Conservation (phyloP, 2,113 vertebrate species). For the Sapayoa aenigma region DNA sequence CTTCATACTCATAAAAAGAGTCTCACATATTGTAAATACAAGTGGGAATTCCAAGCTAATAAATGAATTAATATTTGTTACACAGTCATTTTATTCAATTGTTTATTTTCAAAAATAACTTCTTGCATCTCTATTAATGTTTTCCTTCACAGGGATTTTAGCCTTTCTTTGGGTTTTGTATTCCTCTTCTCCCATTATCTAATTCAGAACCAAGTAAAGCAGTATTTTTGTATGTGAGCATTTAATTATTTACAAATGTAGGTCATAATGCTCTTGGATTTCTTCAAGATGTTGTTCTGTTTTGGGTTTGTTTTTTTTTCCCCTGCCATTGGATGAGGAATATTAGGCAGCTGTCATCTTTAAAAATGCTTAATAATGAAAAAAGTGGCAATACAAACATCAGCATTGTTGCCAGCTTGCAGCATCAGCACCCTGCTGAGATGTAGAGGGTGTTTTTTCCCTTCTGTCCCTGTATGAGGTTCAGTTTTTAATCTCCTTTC, state of each 20-base stretch:
- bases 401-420: not conserved
- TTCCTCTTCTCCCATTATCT: not conserved
- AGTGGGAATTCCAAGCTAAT: not conserved
- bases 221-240: not conserved
- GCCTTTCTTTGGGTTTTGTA: not conserved
- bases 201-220: not conserved
- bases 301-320: not conserved
- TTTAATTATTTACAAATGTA: not conserved
- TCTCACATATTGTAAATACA: not conserved
- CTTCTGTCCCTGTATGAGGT: not conserved
- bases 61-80: not conserved
- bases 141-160: not conserved
- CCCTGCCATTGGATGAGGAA: not conserved
- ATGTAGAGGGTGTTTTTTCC: not conserved
- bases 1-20: not conserved
- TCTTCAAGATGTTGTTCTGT: not conserved
- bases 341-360: slow-evolving; percentile 1
- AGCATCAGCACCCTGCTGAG: slow-evolving; percentile 23
- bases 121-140: not conserved
- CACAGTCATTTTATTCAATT: not conserved
- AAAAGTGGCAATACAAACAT: not conserved
- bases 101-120: not conserved
- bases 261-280: not conserved
- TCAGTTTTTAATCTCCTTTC: slow-evolving; percentile 21
- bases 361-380: slow-evolving; percentile 1